Evolutionary conservation across 2,888 invertebrate genomes (phyloP).

Genomic region (Drosophila anomalata): DNA sequence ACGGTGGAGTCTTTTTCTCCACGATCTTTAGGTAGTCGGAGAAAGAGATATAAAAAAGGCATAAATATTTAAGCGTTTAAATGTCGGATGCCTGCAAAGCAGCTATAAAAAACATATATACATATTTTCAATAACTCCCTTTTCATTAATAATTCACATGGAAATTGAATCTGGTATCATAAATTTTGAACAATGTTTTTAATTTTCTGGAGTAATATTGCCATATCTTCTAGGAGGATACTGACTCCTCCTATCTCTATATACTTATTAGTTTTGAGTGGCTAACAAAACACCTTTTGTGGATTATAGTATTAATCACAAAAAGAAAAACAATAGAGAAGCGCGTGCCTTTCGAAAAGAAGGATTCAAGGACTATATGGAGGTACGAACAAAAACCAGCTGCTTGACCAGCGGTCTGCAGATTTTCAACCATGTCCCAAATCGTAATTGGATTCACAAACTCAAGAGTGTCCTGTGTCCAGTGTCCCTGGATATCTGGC

Average conservation of each 20-base stretch:
- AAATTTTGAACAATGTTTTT: slow-evolving; percentile 11
- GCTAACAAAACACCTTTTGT: slow-evolving; percentile 35
- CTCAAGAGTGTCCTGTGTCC: slow-evolving; percentile 25
- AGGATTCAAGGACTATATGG: slow-evolving; percentile 23
- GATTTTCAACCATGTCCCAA: slow-evolving; percentile 40
- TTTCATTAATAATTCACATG: slow-evolving; percentile 74
- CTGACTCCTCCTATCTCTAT: slow-evolving; percentile 30
- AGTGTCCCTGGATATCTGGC: slow-evolving; percentile 42
- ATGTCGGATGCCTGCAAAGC: slow-evolving; percentile 66
- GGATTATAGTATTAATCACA: slow-evolving; percentile 48
- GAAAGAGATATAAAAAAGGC: slow-evolving; percentile 59
- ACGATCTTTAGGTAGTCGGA: slow-evolving; percentile 33
- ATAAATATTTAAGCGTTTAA: slow-evolving; percentile 68
- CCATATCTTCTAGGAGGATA: not conserved
- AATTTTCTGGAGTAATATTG: not conserved
- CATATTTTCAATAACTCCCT: slow-evolving; percentile 69
- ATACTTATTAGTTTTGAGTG: slow-evolving; percentile 45
- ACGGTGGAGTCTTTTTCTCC: slow-evolving; percentile 24
- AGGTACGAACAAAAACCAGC: slow-evolving; percentile 40
- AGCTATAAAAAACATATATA: slow-evolving; percentile 62
- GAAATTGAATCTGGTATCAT: slow-evolving; percentile 45
- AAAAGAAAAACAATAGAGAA: slow-evolving; percentile 33
- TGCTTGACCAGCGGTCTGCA: slow-evolving; percentile 54
- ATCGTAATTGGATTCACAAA: slow-evolving; percentile 65
- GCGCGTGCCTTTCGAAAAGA: slow-evolving; percentile 62